Evolutionary conservation across 2,797 vertebrate genomes (phyloP), one percentile per base, ranked within the genome.

Genomic region (Serranus cabrilla): DNA sequence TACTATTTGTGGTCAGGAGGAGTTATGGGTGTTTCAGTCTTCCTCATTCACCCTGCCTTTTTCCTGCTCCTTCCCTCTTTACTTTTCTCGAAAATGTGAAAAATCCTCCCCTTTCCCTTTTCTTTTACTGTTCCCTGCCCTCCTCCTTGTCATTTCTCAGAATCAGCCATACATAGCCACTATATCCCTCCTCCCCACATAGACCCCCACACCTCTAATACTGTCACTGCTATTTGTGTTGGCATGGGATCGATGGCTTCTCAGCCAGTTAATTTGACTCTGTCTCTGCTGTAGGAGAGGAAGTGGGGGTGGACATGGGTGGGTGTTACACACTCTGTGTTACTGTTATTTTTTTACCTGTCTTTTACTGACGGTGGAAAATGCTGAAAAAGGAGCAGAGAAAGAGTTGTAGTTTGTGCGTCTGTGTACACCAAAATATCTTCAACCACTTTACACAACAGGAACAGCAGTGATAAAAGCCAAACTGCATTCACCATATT

Each of bases 221-320:
- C 79, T 87, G 89, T 86, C 85, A 82, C 66, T 45, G 63, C 70
- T 84, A 78, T 87, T 85, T 86, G 76, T 84, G 71, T 47, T 76
- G 72, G 60, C 37, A 60, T 39, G 16, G 34, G 57, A 86, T 83
- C 31, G 45, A 83, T 82, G 76, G 61, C 74, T 56, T 62, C 71
- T 67, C 70, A 68, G 82, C 25, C 74, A 73, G 42, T 80, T 80
- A 58, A 74, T 86, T 37, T 78, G 18, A 80, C 82, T 74, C 45
- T 69, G 18, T 81, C 82, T 74, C 45, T 69, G 68, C 55, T 63
- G 66, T 49, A 39, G 63, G 37, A 52, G 57, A 39, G 63, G 55
- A 65, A 37, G 43, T 23, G 27, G 50, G 51, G 56, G 34, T 12
- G 34, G 34, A 6, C 34, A 34, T 7, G 18, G 66, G 49, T 57